Evolutionary conservation across 2,888 invertebrate species (phyloP), one percentile per base, ranked within the genome.

Genomic region (Cecidostiba fungosa): DNA sequence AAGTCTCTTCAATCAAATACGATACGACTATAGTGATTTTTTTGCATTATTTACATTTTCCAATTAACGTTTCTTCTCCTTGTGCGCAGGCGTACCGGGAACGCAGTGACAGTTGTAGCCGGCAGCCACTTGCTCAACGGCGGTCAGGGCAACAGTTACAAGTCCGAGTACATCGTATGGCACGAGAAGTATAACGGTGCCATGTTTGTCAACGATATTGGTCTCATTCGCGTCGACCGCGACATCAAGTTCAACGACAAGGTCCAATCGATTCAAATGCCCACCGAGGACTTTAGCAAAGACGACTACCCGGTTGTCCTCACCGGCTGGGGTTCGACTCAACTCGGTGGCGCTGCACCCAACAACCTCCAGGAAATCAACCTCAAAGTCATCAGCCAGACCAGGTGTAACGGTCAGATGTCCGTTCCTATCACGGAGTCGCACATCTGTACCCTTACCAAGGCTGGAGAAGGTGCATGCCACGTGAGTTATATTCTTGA

Each of bases 401-500:
- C 78, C 2, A 36, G 79, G 16, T 62, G 73, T 47, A 77, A 78
- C 62, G 14, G 23, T 0, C n/a, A n/a, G 2, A 26, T 36, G 85
- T 14, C 19, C 19, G 5, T n/a, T 3, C 19, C 2, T 19, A 86
- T 91, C 12, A 86, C 79, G 0, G 62, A 84, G 14, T 86, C 88
- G 12, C 90, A 92, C 32, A 90, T 92, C 29, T 92, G 92, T 78
- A 91, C 92, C 16, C 88, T 90, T 47, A 92, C 92, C 0, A 89
- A 89, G 86, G 12, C 3, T 26, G 92, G 92, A 29, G 89, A 92
- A 89, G 92, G 92, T 47, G 91, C 92, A 4, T 92, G 92, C 81
- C 87, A 92, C 80, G 92, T 92, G 72, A 91, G 91, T 90, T 32
- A 39, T n/a, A 43, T 23, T 50, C 50, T 10, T 19, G 26, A 54